A percentile compares a stretch with the other conserved stretches of the same genome.
phyloP scores from a whole-genome alignment of 2,888 invertebrate genomes.

The Stramonita haemastoma region DNA sequence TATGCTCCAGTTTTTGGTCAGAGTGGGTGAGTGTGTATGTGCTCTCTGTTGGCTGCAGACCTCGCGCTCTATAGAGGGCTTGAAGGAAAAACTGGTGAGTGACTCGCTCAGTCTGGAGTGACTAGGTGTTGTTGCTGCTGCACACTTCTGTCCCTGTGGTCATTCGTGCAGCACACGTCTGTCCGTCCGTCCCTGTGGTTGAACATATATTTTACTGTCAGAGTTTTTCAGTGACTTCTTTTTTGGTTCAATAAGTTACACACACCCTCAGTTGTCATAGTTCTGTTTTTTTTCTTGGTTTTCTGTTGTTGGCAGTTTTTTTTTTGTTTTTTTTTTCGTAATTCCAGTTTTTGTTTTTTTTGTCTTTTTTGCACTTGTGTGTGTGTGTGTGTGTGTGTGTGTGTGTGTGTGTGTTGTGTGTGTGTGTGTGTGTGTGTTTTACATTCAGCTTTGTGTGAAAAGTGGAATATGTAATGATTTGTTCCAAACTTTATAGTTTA shows the following conservation, averaged over 20 bases:
- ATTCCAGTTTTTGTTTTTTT: neutral
- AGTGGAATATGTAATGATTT: no score
- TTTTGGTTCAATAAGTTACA: neutral
- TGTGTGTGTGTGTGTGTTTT: no score
- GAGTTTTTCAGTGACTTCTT: neutral
- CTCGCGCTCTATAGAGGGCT: conserved; percentile 72
- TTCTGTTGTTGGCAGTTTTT: neutral
- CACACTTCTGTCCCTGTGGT: neutral
- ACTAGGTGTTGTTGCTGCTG: conserved; percentile 35
- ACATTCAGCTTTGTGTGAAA: no score
- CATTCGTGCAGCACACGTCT: neutral
- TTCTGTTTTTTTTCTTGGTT: neutral
- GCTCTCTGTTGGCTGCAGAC: conserved; percentile 55
- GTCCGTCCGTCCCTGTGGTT: no score
- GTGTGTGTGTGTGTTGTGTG: no score
- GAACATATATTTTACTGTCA: neutral
- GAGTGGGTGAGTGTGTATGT: neutral
- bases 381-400: no score
- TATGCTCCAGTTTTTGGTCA: no score
- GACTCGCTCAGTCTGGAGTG: neutral
- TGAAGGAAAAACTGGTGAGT: conserved; percentile 73
- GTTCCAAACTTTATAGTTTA: no score
- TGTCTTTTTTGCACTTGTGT: no score
- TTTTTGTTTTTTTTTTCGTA: neutral
- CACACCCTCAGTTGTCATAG: neutral